Evolutionary conservation across 2,888 invertebrate genomes (phyloP), one percentile per base, ranked within the genome.

Genomic region (Habroteleia sp.): DNA sequence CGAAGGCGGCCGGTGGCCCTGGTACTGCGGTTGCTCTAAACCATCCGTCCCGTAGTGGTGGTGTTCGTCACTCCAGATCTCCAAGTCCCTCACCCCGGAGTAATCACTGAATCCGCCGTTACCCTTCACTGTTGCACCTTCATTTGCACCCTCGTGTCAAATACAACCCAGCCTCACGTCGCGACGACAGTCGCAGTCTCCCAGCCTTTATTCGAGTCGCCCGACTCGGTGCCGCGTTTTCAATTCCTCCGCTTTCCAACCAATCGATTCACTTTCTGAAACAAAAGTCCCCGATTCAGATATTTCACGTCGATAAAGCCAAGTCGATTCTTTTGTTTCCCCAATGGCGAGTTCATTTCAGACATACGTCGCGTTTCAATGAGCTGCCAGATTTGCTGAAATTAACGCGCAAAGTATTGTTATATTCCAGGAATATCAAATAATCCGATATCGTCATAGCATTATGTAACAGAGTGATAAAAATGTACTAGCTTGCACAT

Each of bases 81-180:
- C 88, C 77, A 88, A 87, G 80, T 88, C 88, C 62, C 88, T 87
- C 73, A 87, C 88, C 79, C 88, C 88, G 80, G 88, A 87, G 75
- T 88, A 88, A 74, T 88, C 88, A 76, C 86, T 87, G 80, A 86
- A 88, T 76, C 85, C 85, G 80, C 87, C 84, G 84, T 85, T 87
- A 77, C 86, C 87, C 87, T 87, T 87, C 87, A 87, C 86, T 83
- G 86, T 86, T 83, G 81, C 83, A 79, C 81, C 79, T 58, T 71
- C 75, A 75, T 75, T 54, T 56, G 66, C 60, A 69, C 63, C 65
- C 63, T 42, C 31, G 72, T 56, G 63, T 58, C 42, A 58, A 73
- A 73, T 62, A 39, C 46, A 62, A 54, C 3, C 42, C 69, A 37
- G 16, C 62, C 48, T 11, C 62, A 8, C 60, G 41, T 42, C 42